Evolutionary conservation across 2,797 vertebrate genomes (phyloP).

Genomic region (Anas bernieri): DNA sequence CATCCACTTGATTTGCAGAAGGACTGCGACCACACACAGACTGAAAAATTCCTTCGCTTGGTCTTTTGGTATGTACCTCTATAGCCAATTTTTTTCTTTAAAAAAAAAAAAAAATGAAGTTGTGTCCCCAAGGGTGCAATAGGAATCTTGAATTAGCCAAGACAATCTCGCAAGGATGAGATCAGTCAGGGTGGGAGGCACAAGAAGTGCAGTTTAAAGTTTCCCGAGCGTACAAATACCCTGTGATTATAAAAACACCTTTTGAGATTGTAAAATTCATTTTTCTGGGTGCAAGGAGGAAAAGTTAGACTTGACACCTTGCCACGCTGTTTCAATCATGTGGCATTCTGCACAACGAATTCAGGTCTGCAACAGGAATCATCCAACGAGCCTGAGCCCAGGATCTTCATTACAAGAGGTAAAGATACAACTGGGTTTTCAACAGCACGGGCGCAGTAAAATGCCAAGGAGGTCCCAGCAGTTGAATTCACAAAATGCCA

Average conservation of each 20-base stretch:
- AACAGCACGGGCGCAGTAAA: neutral
- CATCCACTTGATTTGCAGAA: constrained; percentile 22
- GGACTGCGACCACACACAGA: constrained; percentile 34
- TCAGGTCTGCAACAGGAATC: neutral
- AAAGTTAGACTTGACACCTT: neutral
- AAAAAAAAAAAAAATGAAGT: neutral
- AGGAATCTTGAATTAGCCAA: neutral
- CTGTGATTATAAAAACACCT: neutral
- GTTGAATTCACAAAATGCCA: neutral
- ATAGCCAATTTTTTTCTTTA: neutral
- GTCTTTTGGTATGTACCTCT: neutral
- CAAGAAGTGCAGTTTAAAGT: neutral
- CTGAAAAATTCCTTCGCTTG: neutral
- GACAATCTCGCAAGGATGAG: neutral
- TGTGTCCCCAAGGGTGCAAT: neutral
- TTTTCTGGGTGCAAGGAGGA: neutral
- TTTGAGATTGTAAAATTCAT: neutral
- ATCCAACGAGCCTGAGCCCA: neutral
- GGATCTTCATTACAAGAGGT: neutral
- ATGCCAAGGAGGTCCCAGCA: neutral
- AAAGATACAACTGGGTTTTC: neutral
- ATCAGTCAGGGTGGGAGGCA: neutral
- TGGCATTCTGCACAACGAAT: neutral
- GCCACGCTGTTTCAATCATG: neutral
- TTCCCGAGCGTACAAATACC: neutral